Evolutionary conservation across 2,888 invertebrate genomes (phyloP), one percentile per base, ranked within the genome.

Genomic region (Ernsta delagoae): DNA sequence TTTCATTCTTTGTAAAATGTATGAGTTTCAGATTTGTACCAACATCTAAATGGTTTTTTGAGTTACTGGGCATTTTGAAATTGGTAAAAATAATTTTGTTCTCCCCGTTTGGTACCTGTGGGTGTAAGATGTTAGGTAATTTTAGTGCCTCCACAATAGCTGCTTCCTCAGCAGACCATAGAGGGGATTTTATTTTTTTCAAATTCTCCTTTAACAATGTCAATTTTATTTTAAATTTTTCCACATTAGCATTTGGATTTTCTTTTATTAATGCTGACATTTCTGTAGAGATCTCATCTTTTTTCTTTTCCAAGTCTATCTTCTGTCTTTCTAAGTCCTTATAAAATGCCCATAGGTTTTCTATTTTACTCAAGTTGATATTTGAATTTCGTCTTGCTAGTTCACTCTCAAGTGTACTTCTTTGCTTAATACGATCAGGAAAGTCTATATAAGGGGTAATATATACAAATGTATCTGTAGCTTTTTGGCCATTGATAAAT

Each of bases 81-180:
- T 79, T 80, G 70, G 71, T 80, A 74, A 78, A 88, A 67, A 89
- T 75, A 83, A 84, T 80, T 84, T 81, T 74, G 57, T 83, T 83
- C 59, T 89, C 82, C 24, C 54, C 67, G 64, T 85, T 77, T 0
- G 97, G 96, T 16, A 97, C 96, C 59, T 88, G 89, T 0, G 88
- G 72, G 83, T 97, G 96, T 71, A 98, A 79, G 60, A 82, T 77
- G 82, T 97, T 98, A 0, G 98, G 98, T 65, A 98, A 80, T 77
- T 94, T 93, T 64, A 98, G 87, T 70, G 94, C 93, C 77, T 94
- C 93, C 41, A 95, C 81, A 59, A 96, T 92, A 7, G 96, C 95
- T 63, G 94, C 94, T 81, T 96, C 96, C 83, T 97, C 97, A 5
- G 97, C 89, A n/a, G 95, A 95, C 94, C 96, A 96, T n/a, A 96